Conservation (phyloP, 2,797 vertebrate species). For the Anniella stebbinsi region DNA sequence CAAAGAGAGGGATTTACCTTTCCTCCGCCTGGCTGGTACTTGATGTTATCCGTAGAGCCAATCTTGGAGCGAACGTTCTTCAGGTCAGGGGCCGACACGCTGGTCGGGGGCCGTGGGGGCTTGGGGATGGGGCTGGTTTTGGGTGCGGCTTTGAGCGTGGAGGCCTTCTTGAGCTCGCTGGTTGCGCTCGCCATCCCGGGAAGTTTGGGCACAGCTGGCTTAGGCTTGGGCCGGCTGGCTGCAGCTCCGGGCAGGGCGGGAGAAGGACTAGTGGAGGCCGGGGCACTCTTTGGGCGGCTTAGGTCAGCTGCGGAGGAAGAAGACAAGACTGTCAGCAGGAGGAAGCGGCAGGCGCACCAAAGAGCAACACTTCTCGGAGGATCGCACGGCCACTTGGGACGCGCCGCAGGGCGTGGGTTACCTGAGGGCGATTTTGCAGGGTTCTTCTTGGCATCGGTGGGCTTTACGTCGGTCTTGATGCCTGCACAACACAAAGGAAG, state of each 20-base stretch:
- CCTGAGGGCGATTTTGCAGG: constrained; percentile 85
- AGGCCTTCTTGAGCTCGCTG: constrained; percentile 80
- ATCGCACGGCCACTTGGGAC: not conserved
- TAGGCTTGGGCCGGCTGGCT: constrained; percentile 67
- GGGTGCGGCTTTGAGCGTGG: constrained; percentile 67
- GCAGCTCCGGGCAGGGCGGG: not conserved
- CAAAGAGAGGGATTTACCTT: constrained; percentile 81
- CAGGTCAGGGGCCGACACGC: constrained; percentile 79
- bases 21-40: constrained; percentile 91
- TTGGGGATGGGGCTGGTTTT: constrained; percentile 60
- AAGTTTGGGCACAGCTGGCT: constrained; percentile 67
- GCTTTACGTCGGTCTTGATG: constrained; percentile 87
- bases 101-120: constrained; percentile 69
- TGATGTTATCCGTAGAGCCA: constrained; percentile 93
- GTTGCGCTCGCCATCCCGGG: constrained; percentile 72
- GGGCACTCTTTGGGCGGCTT: constrained; percentile 80
- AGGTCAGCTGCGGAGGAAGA: constrained; percentile 72
- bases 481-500: constrained; percentile 73
- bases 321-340: not conserved
- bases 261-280: constrained; percentile 58
- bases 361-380: not conserved
- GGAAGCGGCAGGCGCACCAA: accelerated
- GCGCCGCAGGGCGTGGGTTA: constrained; percentile 56
- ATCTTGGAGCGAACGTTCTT: constrained; percentile 90
- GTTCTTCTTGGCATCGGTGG: constrained; percentile 86